These are phyloP conservation scores for Adoxophyes honmai DNA, from an alignment of 1,140 invertebrate genomes.

Conservation along the genomic window DNA sequence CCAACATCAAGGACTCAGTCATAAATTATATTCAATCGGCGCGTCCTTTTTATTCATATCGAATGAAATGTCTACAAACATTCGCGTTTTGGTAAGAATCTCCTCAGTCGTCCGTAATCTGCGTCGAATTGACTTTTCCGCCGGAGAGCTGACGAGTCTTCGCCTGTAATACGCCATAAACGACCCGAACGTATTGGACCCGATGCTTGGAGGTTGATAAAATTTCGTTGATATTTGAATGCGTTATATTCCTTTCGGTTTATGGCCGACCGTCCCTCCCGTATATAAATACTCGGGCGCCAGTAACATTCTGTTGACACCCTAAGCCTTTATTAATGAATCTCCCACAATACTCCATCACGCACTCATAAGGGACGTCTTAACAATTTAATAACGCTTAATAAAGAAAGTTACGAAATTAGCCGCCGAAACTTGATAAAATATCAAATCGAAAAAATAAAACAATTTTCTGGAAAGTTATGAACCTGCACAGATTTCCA, in stretches of 20 bases:
- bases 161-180: conserved; percentile 70
- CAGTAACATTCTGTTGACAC: conserved; percentile 38
- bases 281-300: conserved; percentile 44
- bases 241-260: conserved; percentile 61
- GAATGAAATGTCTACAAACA: conserved; percentile 41
- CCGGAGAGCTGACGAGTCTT: conserved; percentile 58
- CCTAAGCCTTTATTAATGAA: conserved; percentile 49
- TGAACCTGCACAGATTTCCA: conserved; percentile 63
- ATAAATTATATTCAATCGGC: conserved; percentile 25
- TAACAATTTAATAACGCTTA: conserved; percentile 37
- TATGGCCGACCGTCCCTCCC: conserved; percentile 49
- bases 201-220: conserved; percentile 64
- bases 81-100: conserved; percentile 58
- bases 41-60: conserved; percentile 42
- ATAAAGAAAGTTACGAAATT: conserved; percentile 35
- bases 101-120: conserved; percentile 60
- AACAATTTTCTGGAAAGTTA: conserved; percentile 59
- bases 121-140: conserved; percentile 66
- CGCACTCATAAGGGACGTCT: conserved; percentile 23
- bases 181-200: conserved; percentile 69
- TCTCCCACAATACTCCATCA: conserved; percentile 19
- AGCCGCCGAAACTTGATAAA: conserved; percentile 44
- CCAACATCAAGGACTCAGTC: too few relatives aligned
- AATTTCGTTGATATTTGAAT: conserved; percentile 72
- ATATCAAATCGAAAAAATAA: conserved; percentile 48